phyloP scores from a whole-genome alignment of 2,797 vertebrate species.

The Lindbergichthys nudifrons region DNA sequence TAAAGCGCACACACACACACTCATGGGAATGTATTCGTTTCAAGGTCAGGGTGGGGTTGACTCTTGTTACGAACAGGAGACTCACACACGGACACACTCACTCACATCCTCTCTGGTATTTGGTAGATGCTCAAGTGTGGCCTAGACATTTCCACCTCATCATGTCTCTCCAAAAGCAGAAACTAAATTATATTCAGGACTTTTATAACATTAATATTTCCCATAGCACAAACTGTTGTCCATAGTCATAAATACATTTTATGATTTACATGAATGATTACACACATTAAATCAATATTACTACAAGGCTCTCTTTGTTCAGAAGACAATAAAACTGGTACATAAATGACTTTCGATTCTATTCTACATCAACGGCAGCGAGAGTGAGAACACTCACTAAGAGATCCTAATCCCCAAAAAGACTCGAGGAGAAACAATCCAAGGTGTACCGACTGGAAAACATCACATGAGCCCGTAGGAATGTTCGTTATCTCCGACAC shows the following conservation, averaged over 20 bases:
- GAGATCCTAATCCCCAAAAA: constrained; percentile 26
- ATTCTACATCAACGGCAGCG: neutral
- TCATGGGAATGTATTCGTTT: constrained; percentile 51
- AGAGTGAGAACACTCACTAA: neutral
- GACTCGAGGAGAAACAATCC: constrained; percentile 43
- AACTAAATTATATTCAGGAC: neutral
- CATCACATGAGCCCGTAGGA: constrained; percentile 68
- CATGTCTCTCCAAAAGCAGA: constrained; percentile 10
- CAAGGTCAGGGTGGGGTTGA: constrained; percentile 73
- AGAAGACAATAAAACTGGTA: neutral
- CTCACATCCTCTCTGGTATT: constrained; percentile 38
- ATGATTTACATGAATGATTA: neutral
- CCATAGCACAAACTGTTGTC: constrained; percentile 3
- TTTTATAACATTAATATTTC: constrained; percentile 5
- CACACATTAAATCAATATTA: neutral
- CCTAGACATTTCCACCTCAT: constrained; percentile 26
- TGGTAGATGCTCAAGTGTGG: constrained; percentile 23
- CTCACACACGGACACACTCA: constrained; percentile 20
- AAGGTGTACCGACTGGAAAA: constrained; percentile 48
- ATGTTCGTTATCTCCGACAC: constrained; percentile 71
- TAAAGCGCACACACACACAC: too few species aligned
- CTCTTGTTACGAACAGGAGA: constrained; percentile 72
- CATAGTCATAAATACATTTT: neutral
- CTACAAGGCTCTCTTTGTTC: neutral
- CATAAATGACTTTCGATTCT: neutral